These are phyloP conservation scores for Falco concolor DNA, from an alignment of 2,797 vertebrate genomes.

Conservation along the genomic window DNA sequence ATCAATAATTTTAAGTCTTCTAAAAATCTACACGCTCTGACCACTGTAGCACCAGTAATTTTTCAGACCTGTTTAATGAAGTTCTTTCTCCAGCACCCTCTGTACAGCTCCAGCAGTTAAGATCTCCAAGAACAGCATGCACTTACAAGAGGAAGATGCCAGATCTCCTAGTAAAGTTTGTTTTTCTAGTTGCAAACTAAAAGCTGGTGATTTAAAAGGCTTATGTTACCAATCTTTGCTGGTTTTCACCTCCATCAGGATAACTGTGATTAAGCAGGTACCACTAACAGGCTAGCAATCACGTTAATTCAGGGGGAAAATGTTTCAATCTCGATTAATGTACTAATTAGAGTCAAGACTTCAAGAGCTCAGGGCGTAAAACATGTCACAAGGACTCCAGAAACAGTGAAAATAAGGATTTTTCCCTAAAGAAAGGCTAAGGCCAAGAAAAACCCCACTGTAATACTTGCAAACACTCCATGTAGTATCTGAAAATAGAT, in stretches of 20 bases:
- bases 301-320: rapidly evolving
- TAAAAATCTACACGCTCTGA: too few species aligned
- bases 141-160: too few species aligned
- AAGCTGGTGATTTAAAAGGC: background rate
- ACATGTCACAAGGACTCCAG: too few species aligned
- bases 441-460: background rate
- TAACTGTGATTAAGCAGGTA: background rate
- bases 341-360: background rate
- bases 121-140: background rate
- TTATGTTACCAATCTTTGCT: background rate
- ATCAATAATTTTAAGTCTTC: too few species aligned
- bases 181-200: too few species aligned
- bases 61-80: too few species aligned
- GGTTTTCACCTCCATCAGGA: background rate
- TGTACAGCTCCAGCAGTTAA: background rate
- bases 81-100: background rate
- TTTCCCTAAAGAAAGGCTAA: background rate
- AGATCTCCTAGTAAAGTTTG: background rate
- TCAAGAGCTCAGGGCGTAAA: background rate
- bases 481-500: rapidly evolving
- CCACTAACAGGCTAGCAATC: too few species aligned
- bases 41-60: too few species aligned
- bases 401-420: background rate
- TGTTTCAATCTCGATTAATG: rapidly evolving
- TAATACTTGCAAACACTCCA: too few species aligned